Evolutionary conservation across 2,888 invertebrate genomes (phyloP), one percentile per base, ranked within the genome.

Genomic region (Crematogaster levior): DNA sequence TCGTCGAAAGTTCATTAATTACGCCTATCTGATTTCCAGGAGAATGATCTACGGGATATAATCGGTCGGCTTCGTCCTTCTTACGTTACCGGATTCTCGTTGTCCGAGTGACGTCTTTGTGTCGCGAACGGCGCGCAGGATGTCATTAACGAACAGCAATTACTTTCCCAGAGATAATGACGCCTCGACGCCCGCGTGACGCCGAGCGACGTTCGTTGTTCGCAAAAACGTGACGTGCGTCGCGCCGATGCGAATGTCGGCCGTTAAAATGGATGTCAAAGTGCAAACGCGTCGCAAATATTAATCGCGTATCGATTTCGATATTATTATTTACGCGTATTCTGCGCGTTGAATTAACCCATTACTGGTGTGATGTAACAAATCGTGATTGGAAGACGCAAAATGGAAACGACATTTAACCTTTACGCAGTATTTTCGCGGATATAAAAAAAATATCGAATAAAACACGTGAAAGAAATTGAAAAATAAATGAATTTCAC

Each of bases 91-190:
- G 43, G 21, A 27, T 66, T 48, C 12, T 18, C 24, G 56, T 30
- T 24, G 21, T 77, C 43, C 43, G 1, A 24, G 40, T 18, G 43
- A 56, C 56, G 56, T 24, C 18, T 53, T 77, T 77, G 48, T 77
- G 53, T 24, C 53, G 21, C n/a, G 51, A 34, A 21, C 51, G 37
- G 37, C 37, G 63, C 51, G 51, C 43, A 79, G 43, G 43, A 68
- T 43, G 77, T 68, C 77, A 68, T 79, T 79, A 79, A 77, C 56
- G 77, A 68, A 68, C 77, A 68, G 77, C 77, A 77, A 77, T 77
- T 77, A 77, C 75, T 68, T 77, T 68, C 51, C 77, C 53, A 77
- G 77, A 46, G 68, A 77, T 77, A 77, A 77, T 68, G 77, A 77
- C 56, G 56, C 60, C 60, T 24, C 48, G 48, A 46, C 43, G 37